Percentiles rank a stretch among this genome's conserved stretches.
These are phyloP conservation scores for Pristionchus mayeri DNA, from an alignment of 2,888 invertebrate species.

Conservation along the genomic window DNA sequence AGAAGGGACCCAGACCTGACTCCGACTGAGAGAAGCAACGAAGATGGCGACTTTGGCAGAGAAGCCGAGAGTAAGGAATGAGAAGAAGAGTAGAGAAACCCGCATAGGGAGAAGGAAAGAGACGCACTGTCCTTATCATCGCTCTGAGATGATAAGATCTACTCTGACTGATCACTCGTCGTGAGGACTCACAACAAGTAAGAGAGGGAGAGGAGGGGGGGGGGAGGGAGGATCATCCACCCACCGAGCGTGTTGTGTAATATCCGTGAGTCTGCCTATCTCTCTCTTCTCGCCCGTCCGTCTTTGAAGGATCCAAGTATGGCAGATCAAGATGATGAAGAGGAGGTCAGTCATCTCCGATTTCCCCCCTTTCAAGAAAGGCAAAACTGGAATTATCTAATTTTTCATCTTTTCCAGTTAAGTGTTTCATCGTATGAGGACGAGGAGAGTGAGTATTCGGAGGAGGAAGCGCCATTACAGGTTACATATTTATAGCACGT, in stretches of 20 bases:
- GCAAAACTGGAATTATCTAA: too few relatives aligned
- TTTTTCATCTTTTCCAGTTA: neutral
- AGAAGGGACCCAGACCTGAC: constrained; percentile 23
- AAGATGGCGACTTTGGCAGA: constrained; percentile 33
- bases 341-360: neutral
- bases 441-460: constrained; percentile 32
- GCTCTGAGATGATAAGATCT: neutral
- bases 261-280: constrained; percentile 32
- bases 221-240: constrained; percentile 15
- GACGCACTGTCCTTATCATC: constrained; percentile 22
- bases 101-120: constrained; percentile 9
- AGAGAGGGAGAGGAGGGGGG: constrained; percentile 21
- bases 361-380: too few relatives aligned
- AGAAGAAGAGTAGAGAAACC: constrained; percentile 15
- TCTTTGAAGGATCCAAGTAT: constrained; percentile 14
- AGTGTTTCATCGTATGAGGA: constrained; percentile 47
- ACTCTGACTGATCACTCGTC: neutral
- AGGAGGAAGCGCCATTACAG: neutral
- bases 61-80: neutral
- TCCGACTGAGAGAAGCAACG: constrained; percentile 16
- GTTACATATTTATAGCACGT: neutral
- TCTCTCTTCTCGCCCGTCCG: neutral
- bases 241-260: constrained; percentile 19
- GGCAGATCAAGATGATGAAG: constrained; percentile 46
- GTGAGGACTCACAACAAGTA: neutral